Base-by-base conservation (phyloP, 2,888 invertebrate species). In the Machimus rusticus region DNA sequence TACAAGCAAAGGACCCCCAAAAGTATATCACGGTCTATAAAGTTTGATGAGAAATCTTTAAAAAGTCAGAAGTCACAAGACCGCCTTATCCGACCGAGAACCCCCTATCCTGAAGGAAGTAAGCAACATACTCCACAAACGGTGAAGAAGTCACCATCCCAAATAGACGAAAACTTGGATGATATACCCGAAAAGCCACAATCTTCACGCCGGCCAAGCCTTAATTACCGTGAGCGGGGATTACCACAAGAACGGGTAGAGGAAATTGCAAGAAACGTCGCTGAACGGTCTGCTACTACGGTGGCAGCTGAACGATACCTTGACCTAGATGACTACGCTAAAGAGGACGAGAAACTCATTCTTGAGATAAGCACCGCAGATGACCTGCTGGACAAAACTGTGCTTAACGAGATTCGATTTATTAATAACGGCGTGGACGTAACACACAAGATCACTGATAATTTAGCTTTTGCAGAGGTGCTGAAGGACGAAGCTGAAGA, bases 341-440 rank as follows among this genome's bases (percentile, higher is more conserved):
- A 92, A 57, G 91, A 92, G 86, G 92, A 92, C 77, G 92, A 92
- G 87, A 91, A 92, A 78, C 87, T 92, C 51, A 90, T 91, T 2
- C 90, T 92, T 31, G 92, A 92, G 87, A 92, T 92, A 43, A 91
- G 91, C 12, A 91, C 91, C 37, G 91, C 89, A 0, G 90, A 89
- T n/a, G 92, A 92, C 89, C 90, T 90, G 1, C 81, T 90, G 46
- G 91, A 92, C 87, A 90, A 91, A 87, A 91, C 91, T 5, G 89
- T 91, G 6, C 89, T 92, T 0, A 92, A 92, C 79, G 93, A 93
- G 88, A 93, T 92, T 78, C 91, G 92, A 2, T 93, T 92, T 82
- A 93, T 93, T 14, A 92, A 93, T 88, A 92, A 93, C 86, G 93
- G 93, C 16, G 89, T 93, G 66, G 93, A 93, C 90, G 92, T 93